Conservation (phyloP, 2,797 vertebrate genomes). For the Mastacembelus armatus region DNA sequence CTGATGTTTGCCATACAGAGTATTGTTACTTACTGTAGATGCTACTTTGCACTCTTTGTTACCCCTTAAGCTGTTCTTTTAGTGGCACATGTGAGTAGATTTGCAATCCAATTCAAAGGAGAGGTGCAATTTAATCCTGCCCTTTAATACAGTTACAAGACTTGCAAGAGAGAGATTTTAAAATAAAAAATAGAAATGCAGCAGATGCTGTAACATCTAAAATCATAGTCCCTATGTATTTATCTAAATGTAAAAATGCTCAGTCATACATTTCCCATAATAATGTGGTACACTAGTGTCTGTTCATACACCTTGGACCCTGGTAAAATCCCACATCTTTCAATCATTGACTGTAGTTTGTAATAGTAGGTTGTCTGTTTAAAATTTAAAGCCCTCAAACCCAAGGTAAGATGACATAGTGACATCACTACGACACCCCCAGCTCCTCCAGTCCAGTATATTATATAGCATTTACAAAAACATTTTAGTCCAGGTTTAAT, state of each 20-base stretch:
- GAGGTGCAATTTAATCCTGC: not conserved
- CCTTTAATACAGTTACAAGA: not conserved
- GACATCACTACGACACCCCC: too few species aligned
- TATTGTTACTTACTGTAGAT: conserved; percentile 1
- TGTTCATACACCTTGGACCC: not conserved
- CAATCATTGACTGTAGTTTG: not conserved
- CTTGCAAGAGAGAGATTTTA: not conserved
- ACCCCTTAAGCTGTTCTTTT: not conserved
- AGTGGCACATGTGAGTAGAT: not conserved
- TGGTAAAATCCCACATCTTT: not conserved
- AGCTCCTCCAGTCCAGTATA: too few species aligned
- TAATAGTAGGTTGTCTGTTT: not conserved
- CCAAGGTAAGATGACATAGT: too few species aligned
- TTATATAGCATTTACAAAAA: too few species aligned
- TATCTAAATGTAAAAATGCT: not conserved
- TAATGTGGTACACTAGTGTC: not conserved
- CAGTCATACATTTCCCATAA: not conserved
- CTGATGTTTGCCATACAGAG: conserved; percentile 41
- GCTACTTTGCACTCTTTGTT: conserved; percentile 1
- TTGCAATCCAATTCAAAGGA: too few species aligned
- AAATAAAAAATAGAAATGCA: not conserved
- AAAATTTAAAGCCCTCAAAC: not conserved
- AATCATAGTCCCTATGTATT: not conserved
- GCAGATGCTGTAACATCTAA: not conserved
- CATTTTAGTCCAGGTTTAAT: too few species aligned